Percentiles rank a stretch among this genome's conserved stretches.
phyloP scores from a whole-genome alignment of 2,888 invertebrate species.

The Agrotis puta region DNA sequence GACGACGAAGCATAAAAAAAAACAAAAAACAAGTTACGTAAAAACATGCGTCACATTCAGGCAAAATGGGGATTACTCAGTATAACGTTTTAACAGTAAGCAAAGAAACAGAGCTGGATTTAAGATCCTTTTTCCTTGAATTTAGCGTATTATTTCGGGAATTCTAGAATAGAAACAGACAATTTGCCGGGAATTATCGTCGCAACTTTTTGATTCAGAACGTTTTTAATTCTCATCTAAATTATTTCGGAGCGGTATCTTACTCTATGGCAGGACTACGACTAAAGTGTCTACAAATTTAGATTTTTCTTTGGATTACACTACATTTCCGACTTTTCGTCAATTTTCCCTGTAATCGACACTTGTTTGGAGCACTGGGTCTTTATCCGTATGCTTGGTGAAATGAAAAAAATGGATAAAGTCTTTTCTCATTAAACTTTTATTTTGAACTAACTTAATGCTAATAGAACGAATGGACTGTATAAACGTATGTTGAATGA shows the following conservation, averaged over 20 bases:
- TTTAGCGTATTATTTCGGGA: background rate
- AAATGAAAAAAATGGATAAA: too few species aligned
- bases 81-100: too few species aligned
- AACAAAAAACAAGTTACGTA: too few species aligned
- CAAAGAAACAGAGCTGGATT: background rate
- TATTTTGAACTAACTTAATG: too few species aligned
- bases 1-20: too few species aligned
- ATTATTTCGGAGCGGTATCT: slow-evolving; percentile 31
- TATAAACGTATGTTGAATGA: too few species aligned
- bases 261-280: background rate
- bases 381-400: too few species aligned
- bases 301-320: slow-evolving; percentile 4
- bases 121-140: background rate
- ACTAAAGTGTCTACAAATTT: slow-evolving; percentile 21
- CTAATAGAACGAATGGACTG: too few species aligned
- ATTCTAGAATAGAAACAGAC: slow-evolving; percentile 4
- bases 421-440: too few species aligned
- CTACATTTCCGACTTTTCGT: background rate
- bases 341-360: background rate
- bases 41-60: too few species aligned
- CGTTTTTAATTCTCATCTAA: slow-evolving; percentile 15
- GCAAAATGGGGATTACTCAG: too few species aligned
- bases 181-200: slow-evolving; percentile 15
- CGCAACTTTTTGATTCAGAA: slow-evolving; percentile 17
- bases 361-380: too few species aligned